phyloP scores from a whole-genome alignment of 2,113 vertebrate genomes.

The Phrynocephalus versicolor region DNA sequence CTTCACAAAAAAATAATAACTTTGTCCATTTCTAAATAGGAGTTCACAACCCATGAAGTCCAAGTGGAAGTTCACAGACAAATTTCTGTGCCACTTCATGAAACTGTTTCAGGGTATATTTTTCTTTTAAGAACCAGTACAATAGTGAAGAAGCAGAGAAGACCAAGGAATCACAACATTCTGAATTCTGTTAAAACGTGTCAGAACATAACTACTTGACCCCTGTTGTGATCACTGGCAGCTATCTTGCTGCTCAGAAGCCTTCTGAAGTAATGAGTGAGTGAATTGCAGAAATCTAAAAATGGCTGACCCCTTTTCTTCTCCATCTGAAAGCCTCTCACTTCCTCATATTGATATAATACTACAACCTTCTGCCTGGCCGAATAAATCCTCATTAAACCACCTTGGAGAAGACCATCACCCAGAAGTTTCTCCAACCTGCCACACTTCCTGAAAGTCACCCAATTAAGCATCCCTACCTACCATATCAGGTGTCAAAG shows the following conservation, averaged over 20 bases:
- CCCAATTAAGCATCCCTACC: not conserved
- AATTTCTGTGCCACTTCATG: not conserved
- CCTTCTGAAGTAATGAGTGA: not conserved
- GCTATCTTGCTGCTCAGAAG: not conserved
- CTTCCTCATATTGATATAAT: not conserved
- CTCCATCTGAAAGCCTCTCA: not conserved
- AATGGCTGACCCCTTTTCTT: not conserved
- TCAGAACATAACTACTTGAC: not conserved
- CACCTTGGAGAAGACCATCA: not conserved
- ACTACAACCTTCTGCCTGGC: not conserved
- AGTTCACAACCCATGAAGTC: not conserved
- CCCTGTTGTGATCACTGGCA: not conserved
- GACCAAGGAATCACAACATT: not conserved
- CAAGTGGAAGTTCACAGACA: too few relatives aligned
- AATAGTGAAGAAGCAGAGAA: not conserved
- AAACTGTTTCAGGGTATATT: not conserved
- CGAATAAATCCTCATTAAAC: not conserved
- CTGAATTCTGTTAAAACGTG: not conserved
- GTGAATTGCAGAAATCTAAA: not conserved
- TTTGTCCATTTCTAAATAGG: not conserved
- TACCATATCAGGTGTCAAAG: not conserved
- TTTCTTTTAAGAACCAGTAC: not conserved
- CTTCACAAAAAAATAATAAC: too few relatives aligned
- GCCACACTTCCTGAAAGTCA: not conserved
- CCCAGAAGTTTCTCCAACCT: not conserved